Conservation (phyloP, 2,113 vertebrate species). For the Percopsis transmontana region DNA sequence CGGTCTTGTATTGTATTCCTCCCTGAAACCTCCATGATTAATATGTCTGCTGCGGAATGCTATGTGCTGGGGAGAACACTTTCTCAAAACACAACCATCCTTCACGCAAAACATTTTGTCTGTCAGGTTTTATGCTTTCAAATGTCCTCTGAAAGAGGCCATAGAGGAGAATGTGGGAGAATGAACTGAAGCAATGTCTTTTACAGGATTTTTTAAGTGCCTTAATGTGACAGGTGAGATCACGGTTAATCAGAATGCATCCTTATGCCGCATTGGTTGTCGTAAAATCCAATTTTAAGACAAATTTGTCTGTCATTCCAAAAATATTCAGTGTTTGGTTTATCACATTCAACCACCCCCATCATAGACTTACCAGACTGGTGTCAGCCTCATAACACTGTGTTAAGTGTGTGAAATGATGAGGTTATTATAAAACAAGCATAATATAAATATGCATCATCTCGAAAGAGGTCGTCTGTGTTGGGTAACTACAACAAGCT, state of each 20-base stretch:
- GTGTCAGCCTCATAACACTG: conserved; percentile 16
- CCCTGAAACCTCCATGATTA: conserved; percentile 67
- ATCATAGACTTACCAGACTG: not conserved
- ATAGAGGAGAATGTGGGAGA: conserved; percentile 26
- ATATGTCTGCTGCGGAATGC: conserved; percentile 59
- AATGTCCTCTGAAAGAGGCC: conserved; percentile 37
- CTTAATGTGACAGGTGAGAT: conserved; percentile 35
- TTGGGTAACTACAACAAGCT: conserved; percentile 10
- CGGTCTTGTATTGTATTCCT: conserved; percentile 57
- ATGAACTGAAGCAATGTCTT: conserved; percentile 38
- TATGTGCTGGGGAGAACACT: conserved; percentile 50
- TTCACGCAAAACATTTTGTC: conserved; percentile 54
- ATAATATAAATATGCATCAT: conserved; percentile 27
- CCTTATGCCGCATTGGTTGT: not conserved
- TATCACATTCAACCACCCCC: too few species aligned
- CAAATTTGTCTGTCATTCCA: conserved; percentile 12
- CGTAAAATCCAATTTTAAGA: conserved; percentile 13
- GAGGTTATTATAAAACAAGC: too few species aligned
- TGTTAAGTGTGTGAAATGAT: too few species aligned
- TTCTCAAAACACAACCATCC: conserved; percentile 50
- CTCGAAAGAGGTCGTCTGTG: conserved; percentile 22
- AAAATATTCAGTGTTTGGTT: conserved; percentile 6
- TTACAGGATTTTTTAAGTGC: conserved; percentile 30
- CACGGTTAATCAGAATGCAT: conserved; percentile 42
- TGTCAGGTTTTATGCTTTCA: conserved; percentile 53